Percentiles rank a stretch among this genome's conserved stretches.
phyloP scores from a whole-genome alignment of 2,888 invertebrate genomes.

The Xiphydria camelus region DNA sequence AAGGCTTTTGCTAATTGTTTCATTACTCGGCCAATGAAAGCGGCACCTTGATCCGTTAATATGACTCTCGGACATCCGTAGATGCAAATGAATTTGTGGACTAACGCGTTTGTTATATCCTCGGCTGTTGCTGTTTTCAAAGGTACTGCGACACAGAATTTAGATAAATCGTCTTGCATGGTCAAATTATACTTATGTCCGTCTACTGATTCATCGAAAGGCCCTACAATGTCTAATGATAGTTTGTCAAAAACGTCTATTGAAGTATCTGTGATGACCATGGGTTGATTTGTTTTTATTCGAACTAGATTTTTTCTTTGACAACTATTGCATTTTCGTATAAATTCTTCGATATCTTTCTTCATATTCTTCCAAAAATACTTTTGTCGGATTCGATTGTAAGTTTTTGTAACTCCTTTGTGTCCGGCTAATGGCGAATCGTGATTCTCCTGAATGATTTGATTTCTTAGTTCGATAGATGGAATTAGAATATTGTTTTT shows the following conservation, averaged over 20 bases:
- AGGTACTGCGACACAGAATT: conserved; percentile 13
- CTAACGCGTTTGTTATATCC: conserved; percentile 18
- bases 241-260: conserved; percentile 10
- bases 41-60: conserved; percentile 18
- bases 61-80: conserved; percentile 17
- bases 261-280: conserved; percentile 13
- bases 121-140: conserved; percentile 10
- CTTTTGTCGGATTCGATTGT: neutral
- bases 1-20: conserved; percentile 7
- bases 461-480: neutral
- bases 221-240: conserved; percentile 20
- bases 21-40: conserved; percentile 11
- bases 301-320: conserved; percentile 10
- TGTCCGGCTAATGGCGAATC: neutral
- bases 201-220: conserved; percentile 7
- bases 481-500: neutral
- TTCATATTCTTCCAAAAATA: conserved; percentile 2
- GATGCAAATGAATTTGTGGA: conserved; percentile 13
- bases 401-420: conserved; percentile 5
- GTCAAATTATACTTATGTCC: conserved; percentile 23
- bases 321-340: conserved; percentile 6
- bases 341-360: conserved; percentile 1
- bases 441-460: conserved; percentile 4
- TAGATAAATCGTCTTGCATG: conserved; percentile 12
- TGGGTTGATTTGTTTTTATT: conserved; percentile 10